These are phyloP conservation scores for Musca vetustissima DNA, from an alignment of 1,140 invertebrate species.

Conservation along the genomic window DNA sequence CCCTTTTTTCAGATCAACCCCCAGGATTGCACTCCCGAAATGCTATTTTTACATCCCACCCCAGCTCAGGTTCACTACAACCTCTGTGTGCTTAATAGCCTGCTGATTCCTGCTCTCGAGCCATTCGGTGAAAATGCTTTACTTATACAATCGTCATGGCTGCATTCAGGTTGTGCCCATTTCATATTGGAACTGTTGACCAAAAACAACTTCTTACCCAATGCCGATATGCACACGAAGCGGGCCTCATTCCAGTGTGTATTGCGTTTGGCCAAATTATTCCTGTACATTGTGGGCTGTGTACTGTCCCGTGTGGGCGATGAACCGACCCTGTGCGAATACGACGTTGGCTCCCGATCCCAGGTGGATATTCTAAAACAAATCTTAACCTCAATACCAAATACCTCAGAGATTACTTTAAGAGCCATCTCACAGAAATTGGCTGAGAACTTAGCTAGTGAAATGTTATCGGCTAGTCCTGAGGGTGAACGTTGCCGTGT, in stretches of 20 bases:
- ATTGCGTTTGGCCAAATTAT: conserved; percentile 84
- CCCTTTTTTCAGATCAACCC: conserved; percentile 31
- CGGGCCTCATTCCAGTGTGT: conserved; percentile 84
- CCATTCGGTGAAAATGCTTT: conserved; percentile 79
- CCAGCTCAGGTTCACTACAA: conserved; percentile 78
- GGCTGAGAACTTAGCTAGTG: conserved; percentile 68
- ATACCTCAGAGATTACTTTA: conserved; percentile 67
- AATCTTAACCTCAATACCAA: conserved; percentile 54
- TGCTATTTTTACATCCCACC: conserved; percentile 72
- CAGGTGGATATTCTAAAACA: conserved; percentile 56
- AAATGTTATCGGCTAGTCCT: conserved; percentile 56
- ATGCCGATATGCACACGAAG: conserved; percentile 79
- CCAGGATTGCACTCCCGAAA: conserved; percentile 64
- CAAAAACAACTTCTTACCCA: conserved; percentile 84
- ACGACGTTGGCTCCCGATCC: conserved; percentile 45
- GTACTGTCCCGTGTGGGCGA: conserved; percentile 55
- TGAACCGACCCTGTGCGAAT: conserved; percentile 47
- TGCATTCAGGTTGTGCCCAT: conserved; percentile 69
- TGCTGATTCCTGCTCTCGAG: conserved; percentile 89
- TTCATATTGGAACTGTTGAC: conserved; percentile 82
- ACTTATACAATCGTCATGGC: conserved; percentile 85
- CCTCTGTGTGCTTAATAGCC: conserved; percentile 81
- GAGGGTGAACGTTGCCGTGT: conserved; percentile 59
- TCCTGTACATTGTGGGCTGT: conserved; percentile 84
- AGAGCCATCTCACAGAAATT: conserved; percentile 72